Evolutionary conservation across 2,797 vertebrate species (phyloP).

Genomic region (Florisuga fusca): DNA sequence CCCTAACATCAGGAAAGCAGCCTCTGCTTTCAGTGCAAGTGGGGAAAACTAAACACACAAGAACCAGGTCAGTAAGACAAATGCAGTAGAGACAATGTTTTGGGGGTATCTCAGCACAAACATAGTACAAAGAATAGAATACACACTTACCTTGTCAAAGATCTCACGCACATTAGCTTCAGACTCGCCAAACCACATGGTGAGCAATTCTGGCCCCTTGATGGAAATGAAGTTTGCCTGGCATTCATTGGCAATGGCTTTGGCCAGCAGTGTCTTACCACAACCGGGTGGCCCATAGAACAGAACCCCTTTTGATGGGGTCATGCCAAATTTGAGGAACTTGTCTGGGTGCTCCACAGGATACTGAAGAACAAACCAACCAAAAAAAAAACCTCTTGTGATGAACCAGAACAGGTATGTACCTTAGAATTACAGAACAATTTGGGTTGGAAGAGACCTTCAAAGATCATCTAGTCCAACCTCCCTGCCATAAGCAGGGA

Average conservation of each 20-base stretch:
- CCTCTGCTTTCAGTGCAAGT: background rate
- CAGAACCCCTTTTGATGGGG: slow-evolving; percentile 94
- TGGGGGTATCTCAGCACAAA: background rate
- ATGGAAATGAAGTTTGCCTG: slow-evolving; percentile 99
- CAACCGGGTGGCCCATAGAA: slow-evolving; percentile 96
- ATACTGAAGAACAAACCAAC: slow-evolving; percentile 82
- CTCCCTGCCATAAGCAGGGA: accelerated
- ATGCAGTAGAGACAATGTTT: accelerated
- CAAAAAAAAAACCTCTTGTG: background rate
- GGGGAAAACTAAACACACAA: background rate
- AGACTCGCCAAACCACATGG: slow-evolving; percentile 98
- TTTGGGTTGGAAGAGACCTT: background rate
- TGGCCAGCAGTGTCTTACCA: slow-evolving; percentile 95
- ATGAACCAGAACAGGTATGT: background rate
- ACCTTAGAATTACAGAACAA: background rate
- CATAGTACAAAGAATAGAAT: background rate
- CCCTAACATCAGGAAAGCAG: background rate
- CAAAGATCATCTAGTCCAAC: background rate
- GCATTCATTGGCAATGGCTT: slow-evolving; percentile 97
- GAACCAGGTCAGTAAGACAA: background rate
- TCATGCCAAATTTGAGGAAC: slow-evolving; percentile 99
- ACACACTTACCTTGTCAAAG: slow-evolving; percentile 90
- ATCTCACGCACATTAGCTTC: slow-evolving; percentile 97
- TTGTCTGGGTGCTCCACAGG: slow-evolving; percentile 99
- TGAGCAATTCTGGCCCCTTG: slow-evolving; percentile 95